A percentile compares a stretch with the other conserved stretches of the same genome.
These are phyloP conservation scores for Amphiduros pacificus DNA, from an alignment of 2,888 invertebrate genomes.

Conservation along the genomic window DNA sequence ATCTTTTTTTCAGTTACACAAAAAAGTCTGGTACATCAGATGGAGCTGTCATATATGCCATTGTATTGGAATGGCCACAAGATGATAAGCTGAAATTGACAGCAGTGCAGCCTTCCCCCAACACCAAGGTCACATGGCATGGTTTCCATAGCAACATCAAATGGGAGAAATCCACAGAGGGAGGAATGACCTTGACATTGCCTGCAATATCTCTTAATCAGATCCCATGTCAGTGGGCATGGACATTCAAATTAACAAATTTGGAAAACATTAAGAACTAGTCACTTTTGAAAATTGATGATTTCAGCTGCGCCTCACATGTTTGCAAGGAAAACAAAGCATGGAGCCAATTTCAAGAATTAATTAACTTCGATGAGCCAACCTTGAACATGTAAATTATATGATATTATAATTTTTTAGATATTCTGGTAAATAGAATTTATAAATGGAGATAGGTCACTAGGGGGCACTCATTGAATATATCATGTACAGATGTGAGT, in stretches of 20 bases:
- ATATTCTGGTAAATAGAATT: too few species aligned
- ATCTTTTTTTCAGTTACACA: constrained; percentile 29
- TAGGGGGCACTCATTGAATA: too few species aligned
- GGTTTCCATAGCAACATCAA: constrained; percentile 57
- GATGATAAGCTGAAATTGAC: constrained; percentile 64
- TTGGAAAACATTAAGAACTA: too few species aligned
- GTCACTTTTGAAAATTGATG: too few species aligned
- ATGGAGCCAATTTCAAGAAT: too few species aligned
- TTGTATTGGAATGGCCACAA: constrained; percentile 72
- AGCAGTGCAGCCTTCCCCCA: constrained; percentile 53
- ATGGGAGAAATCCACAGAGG: constrained; percentile 24
- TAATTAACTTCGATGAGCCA: too few species aligned
- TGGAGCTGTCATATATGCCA: constrained; percentile 68
- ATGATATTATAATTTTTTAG: too few species aligned
- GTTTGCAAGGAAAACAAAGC: too few species aligned
- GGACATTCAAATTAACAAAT: constrained; percentile 28
- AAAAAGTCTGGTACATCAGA: constrained; percentile 23
- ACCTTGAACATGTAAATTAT: too few species aligned
- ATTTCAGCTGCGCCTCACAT: too few species aligned
- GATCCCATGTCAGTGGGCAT: constrained; percentile 30
- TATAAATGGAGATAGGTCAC: too few species aligned
- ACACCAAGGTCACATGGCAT: constrained; percentile 62
- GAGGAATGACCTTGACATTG: constrained; percentile 44
- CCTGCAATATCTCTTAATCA: constrained; percentile 33
- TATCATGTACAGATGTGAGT: too few species aligned